These are phyloP conservation scores for Anhinga anhinga DNA, from an alignment of 2,113 vertebrate genomes.

Conservation along the genomic window DNA sequence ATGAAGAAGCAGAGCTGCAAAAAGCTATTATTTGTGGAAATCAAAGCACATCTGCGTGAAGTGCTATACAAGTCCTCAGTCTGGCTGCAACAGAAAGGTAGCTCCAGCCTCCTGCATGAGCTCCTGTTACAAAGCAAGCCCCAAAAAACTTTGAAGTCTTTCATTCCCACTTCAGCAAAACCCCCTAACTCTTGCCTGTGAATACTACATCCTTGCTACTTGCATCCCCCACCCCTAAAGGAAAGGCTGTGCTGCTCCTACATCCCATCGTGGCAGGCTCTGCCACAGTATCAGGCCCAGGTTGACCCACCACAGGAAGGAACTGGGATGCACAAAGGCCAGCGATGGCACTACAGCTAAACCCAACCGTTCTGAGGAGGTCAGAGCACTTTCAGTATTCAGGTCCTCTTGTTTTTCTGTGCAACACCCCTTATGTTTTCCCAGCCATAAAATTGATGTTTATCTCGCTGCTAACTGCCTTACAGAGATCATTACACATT, in stretches of 20 bases:
- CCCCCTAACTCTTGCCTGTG: neutral
- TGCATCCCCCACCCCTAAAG: slow-evolving; percentile 10
- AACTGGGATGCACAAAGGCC: neutral
- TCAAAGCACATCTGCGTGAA: neutral
- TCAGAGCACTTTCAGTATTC: slow-evolving; percentile 12
- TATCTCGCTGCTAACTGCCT: slow-evolving; percentile 40
- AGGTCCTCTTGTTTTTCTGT: neutral
- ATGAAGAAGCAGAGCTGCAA: neutral
- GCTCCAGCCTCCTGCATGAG: neutral
- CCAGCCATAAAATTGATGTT: slow-evolving; percentile 49
- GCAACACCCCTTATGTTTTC: slow-evolving; percentile 24
- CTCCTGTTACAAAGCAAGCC: neutral
- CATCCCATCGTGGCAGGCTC: neutral
- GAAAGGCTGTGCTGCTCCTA: neutral
- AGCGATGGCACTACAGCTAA: fast-evolving
- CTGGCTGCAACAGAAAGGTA: neutral
- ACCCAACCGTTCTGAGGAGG: neutral
- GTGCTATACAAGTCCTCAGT: neutral
- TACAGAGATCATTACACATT: slow-evolving; percentile 52
- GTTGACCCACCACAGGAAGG: neutral
- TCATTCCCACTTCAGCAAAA: neutral
- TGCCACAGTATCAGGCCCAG: neutral
- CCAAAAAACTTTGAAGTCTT: neutral
- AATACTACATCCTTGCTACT: slow-evolving; percentile 2
- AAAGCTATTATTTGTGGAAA: neutral